A percentile compares a stretch with the other conserved stretches of the same genome.
Evolutionary conservation across 2,113 vertebrate species (phyloP).

Genomic region (Penelope pileata): DNA sequence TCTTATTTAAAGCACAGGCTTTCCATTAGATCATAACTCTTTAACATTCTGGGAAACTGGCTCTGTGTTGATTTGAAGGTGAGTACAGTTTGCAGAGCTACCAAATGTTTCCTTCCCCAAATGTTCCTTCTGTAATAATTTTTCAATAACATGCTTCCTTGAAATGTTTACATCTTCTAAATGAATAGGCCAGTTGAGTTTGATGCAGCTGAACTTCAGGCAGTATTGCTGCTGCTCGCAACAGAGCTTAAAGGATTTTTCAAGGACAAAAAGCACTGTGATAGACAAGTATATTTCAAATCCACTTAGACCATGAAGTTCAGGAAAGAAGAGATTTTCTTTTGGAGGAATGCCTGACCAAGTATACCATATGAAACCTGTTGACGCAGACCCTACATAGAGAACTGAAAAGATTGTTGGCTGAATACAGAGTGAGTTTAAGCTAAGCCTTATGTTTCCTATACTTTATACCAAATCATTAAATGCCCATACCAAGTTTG

Average conservation of each 20-base stretch:
- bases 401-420: neutral
- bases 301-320: neutral
- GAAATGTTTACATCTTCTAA: neutral
- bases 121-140: neutral
- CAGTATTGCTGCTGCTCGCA: neutral
- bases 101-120: neutral
- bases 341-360: neutral
- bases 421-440: neutral
- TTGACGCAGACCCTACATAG: neutral
- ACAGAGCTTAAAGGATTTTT: neutral
- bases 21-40: neutral
- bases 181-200: neutral
- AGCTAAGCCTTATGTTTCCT: neutral
- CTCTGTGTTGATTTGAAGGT: neutral
- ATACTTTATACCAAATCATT: neutral
- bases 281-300: neutral
- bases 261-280: neutral
- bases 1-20: neutral
- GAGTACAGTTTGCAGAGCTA: neutral
- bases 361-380: neutral
- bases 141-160: neutral
- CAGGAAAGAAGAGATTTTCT: neutral
- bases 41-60: neutral
- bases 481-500: neutral
- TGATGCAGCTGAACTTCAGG: neutral